Evolutionary conservation across 2,888 invertebrate species (phyloP).

Genomic region (Stenichneumon culpator): DNA sequence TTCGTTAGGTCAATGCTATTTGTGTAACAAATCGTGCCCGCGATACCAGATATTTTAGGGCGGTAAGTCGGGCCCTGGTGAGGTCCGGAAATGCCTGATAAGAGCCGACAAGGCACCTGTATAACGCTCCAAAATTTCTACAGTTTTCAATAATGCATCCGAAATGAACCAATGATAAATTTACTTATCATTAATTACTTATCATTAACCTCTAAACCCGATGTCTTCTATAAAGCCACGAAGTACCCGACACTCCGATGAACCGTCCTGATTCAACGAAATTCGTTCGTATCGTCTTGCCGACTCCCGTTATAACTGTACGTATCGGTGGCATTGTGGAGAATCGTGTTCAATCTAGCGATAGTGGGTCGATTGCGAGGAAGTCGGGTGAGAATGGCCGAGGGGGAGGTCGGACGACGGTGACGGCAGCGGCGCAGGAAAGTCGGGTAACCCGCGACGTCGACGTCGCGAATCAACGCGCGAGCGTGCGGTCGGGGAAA

Average conservation of each 20-base stretch:
- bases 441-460: slow-evolving; percentile 15
- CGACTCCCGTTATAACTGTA: not conserved
- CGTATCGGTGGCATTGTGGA: slow-evolving; percentile 32
- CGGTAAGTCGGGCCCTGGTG: no score
- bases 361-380: slow-evolving; percentile 38
- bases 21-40: no score
- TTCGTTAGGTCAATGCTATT: no score
- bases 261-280: not conserved
- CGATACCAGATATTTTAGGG: no score
- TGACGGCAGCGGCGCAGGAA: not conserved
- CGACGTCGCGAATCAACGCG: slow-evolving; percentile 47
- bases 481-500: slow-evolving; percentile 37
- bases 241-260: not conserved
- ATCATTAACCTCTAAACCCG: not conserved
- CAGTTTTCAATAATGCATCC: no score
- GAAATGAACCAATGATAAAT: no score
- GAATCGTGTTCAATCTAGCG: slow-evolving; percentile 32
- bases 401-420: not conserved
- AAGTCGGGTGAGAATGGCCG: not conserved
- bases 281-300: slow-evolving; percentile 11
- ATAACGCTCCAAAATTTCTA: no score
- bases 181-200: not conserved
- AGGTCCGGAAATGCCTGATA: no score
- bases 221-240: not conserved
- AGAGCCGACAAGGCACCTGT: no score